A percentile compares a stretch with the other conserved stretches of the same genome.
These are phyloP conservation scores for Epistrophe grossulariae DNA, from an alignment of 2,888 invertebrate genomes.

Conservation along the genomic window DNA sequence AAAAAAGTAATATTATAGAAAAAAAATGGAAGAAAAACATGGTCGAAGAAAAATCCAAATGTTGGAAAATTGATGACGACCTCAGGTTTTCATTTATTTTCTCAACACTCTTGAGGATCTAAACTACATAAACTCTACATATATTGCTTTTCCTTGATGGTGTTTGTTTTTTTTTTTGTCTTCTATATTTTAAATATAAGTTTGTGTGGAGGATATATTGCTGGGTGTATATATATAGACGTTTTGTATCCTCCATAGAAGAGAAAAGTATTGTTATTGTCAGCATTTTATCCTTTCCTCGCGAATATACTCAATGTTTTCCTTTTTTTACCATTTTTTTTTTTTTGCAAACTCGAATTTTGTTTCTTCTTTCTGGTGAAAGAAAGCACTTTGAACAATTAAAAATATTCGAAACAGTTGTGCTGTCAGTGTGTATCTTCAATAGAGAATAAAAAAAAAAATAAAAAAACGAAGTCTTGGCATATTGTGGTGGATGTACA, in stretches of 20 bases:
- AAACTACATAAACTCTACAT: background rate
- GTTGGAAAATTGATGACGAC: slow-evolving; percentile 74
- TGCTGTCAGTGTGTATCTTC: slow-evolving; percentile 42
- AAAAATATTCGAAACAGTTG: slow-evolving; percentile 64
- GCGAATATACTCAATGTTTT: slow-evolving; percentile 26
- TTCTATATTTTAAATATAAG: background rate
- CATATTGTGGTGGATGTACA: background rate
- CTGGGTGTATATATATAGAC: background rate
- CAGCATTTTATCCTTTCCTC: slow-evolving; percentile 59
- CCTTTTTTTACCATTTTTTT: background rate
- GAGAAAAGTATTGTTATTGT: slow-evolving; percentile 63
- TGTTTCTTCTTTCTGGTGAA: slow-evolving; percentile 19
- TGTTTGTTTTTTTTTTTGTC: background rate
- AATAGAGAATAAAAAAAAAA: background rate
- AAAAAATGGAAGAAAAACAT: slow-evolving; percentile 4
- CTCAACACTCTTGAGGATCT: slow-evolving; percentile 63
- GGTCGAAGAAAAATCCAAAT: slow-evolving; percentile 51
- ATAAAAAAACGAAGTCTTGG: background rate
- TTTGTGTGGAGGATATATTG: background rate
- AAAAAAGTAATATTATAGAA: slow-evolving; percentile 19
- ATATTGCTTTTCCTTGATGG: slow-evolving; percentile 13
- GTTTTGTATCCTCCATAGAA: background rate
- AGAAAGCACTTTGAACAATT: slow-evolving; percentile 73
- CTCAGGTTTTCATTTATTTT: slow-evolving; percentile 72
- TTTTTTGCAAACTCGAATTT: slow-evolving; percentile 12